Evolutionary conservation across 2,888 invertebrate genomes (phyloP).

Genomic region (Heliconius ethilla): DNA sequence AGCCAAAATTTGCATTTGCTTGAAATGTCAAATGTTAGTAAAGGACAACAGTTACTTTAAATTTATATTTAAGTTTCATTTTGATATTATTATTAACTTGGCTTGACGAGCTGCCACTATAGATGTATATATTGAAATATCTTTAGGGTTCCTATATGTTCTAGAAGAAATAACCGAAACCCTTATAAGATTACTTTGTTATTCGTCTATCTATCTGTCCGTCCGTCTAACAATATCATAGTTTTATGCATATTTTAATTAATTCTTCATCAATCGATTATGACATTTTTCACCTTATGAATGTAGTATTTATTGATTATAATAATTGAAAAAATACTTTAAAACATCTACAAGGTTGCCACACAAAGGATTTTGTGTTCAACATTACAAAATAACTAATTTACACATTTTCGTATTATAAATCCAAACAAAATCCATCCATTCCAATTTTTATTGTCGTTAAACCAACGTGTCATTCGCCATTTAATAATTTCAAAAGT

Average conservation of each 20-base stretch:
- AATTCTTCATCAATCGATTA: neutral
- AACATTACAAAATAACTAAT: neutral
- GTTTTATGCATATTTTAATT: neutral
- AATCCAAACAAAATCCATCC: conserved; percentile 17
- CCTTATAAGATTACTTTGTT: neutral
- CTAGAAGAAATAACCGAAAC: neutral
- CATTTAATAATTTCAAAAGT: neutral
- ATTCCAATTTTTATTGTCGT: conserved; percentile 21
- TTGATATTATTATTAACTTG: neutral
- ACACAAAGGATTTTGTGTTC: neutral
- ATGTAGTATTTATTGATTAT: neutral
- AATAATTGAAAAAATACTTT: conserved; percentile 6
- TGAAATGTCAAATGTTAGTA: neutral
- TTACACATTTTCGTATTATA: neutral
- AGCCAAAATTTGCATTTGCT: neutral
- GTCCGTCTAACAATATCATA: neutral
- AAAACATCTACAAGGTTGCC: neutral
- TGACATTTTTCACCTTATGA: neutral
- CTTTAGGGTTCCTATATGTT: no score
- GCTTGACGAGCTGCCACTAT: no score
- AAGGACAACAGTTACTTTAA: neutral
- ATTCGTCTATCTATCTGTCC: neutral
- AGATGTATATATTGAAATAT: no score
- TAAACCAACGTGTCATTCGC: neutral
- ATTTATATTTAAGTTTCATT: neutral